These are phyloP conservation scores for Pteromalus puparum DNA, from an alignment of 1,140 invertebrate genomes.

Conservation along the genomic window DNA sequence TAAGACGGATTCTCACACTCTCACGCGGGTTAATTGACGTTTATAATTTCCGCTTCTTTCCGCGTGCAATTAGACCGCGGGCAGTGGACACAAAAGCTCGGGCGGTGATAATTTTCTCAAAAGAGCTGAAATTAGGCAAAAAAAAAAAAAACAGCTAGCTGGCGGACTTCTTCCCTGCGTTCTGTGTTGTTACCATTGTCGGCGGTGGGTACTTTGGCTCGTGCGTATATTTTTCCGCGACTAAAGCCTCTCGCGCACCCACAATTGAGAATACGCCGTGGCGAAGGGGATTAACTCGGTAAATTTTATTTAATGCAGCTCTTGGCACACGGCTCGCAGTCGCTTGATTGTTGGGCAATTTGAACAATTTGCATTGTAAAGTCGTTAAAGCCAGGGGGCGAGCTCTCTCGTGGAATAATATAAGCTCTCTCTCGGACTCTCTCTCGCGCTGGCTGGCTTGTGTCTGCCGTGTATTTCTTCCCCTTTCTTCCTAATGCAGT, in stretches of 20 bases:
- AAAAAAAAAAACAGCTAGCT: too few species aligned
- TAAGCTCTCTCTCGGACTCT: not conserved
- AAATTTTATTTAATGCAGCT: conserved; percentile 51
- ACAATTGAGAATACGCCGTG: not conserved
- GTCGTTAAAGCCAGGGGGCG: conserved; percentile 30
- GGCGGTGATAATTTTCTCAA: not conserved
- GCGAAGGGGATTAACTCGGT: conserved; percentile 34
- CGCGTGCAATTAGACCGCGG: not conserved
- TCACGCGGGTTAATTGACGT: not conserved
- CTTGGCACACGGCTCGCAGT: conserved; percentile 42
- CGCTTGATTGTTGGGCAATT: conserved; percentile 53
- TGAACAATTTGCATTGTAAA: conserved; percentile 57
- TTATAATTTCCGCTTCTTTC: not conserved
- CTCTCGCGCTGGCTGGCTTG: not conserved
- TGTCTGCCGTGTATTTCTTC: not conserved
- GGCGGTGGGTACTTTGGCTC: too few species aligned
- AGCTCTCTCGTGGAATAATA: conserved; percentile 6
- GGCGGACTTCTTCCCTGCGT: too few species aligned
- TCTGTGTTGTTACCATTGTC: too few species aligned
- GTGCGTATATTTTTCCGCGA: not conserved
- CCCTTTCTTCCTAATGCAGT: not conserved
- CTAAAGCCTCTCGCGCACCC: not conserved
- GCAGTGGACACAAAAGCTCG: not conserved
- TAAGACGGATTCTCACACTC: not conserved
- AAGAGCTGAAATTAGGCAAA: not conserved